These are phyloP conservation scores for Porphyrio hochstetteri DNA, from an alignment of 2,113 vertebrate species.

Conservation along the genomic window DNA sequence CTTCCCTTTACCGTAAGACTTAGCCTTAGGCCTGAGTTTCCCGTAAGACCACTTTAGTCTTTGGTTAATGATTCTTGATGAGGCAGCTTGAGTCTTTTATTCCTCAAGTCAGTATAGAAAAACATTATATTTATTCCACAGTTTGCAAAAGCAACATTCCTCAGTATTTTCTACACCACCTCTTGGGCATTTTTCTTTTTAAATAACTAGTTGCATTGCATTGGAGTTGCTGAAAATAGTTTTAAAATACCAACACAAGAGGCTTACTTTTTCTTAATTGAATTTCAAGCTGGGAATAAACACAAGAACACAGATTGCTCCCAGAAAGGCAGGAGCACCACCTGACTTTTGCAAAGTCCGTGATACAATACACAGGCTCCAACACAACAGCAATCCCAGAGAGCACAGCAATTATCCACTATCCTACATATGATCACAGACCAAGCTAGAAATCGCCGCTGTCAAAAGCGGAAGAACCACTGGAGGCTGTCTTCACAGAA, in stretches of 20 bases:
- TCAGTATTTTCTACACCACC: no score
- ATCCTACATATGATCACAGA: neutral
- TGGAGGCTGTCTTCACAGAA: neutral
- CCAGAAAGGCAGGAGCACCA: neutral
- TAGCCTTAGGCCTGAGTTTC: no score
- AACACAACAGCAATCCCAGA: neutral
- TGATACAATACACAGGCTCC: neutral
- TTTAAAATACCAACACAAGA: neutral
- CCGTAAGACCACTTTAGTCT: no score
- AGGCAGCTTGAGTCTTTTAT: no score
- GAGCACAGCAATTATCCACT: accelerated
- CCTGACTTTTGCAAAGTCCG: neutral
- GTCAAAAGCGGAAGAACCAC: neutral
- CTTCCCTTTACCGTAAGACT: no score
- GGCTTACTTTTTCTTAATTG: neutral
- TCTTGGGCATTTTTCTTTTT: no score
- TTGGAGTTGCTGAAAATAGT: neutral
- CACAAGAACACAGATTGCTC: neutral
- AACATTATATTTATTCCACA: no score
- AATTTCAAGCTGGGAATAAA: neutral
- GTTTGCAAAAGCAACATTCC: no score
- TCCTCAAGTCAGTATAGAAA: no score
- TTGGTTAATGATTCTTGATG: no score
- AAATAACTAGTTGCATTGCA: neutral
- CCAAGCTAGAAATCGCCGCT: neutral